These are phyloP conservation scores for Actenoides hombroni DNA, from an alignment of 2,113 vertebrate genomes.

Conservation along the genomic window DNA sequence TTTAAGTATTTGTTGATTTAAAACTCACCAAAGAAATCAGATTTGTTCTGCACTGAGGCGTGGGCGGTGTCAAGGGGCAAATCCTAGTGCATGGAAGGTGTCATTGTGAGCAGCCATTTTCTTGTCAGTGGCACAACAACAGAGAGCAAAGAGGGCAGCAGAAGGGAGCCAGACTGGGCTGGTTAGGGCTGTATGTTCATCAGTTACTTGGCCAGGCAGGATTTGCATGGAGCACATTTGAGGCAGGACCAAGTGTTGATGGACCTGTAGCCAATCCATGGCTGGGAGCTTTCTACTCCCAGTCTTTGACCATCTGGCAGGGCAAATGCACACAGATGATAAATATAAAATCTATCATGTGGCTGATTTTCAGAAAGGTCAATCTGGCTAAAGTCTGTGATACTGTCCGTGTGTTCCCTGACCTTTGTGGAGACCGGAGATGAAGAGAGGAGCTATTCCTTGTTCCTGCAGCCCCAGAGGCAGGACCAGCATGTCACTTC, in stretches of 20 bases:
- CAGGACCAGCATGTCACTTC: not conserved
- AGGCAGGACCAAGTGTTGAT: not conserved
- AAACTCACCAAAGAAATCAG: not conserved
- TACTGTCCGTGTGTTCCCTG: not conserved
- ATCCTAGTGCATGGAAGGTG: fast-evolving
- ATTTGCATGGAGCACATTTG: not conserved
- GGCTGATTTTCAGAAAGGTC: not conserved
- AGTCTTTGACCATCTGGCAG: not conserved
- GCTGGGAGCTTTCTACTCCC: not conserved
- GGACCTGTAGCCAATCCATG: not conserved
- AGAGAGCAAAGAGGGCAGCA: no score
- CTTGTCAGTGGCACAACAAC: not conserved
- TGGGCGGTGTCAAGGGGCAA: not conserved
- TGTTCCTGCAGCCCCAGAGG: not conserved
- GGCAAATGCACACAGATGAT: not conserved
- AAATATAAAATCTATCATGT: not conserved
- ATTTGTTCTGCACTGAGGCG: not conserved
- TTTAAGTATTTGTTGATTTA: not conserved
- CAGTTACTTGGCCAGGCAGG: not conserved
- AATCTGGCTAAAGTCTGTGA: not conserved
- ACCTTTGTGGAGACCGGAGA: not conserved
- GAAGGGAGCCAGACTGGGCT: not conserved
- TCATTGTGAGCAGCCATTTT: not conserved
- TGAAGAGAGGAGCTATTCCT: not conserved
- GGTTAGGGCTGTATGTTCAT: not conserved